Evolutionary conservation across 2,113 vertebrate genomes (phyloP).

Genomic region (Chrysochloris asiatica): DNA sequence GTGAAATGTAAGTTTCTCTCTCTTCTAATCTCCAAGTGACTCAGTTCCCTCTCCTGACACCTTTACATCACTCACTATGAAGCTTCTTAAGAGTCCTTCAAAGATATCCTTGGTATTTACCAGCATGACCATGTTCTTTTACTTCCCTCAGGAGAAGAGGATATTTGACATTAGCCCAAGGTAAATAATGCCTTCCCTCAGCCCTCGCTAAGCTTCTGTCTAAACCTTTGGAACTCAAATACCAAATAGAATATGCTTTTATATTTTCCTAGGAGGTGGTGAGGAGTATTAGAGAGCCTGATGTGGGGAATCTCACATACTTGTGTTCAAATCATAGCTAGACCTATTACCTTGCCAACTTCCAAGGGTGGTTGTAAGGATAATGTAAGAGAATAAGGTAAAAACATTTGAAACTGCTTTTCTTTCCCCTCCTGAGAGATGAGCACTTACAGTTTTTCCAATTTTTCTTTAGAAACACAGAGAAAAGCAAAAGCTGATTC

Average conservation of each 20-base stretch:
- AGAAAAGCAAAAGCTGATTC: conserved; percentile 20
- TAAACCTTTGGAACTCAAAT: not conserved
- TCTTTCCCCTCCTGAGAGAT: not conserved
- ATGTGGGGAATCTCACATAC: not conserved
- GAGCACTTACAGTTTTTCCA: not conserved
- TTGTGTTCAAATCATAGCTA: not conserved
- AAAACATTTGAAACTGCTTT: not conserved
- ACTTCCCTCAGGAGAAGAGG: not conserved
- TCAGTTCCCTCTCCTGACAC: not conserved
- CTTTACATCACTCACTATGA: not conserved
- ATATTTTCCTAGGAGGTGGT: not conserved
- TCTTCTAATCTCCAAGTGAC: not conserved
- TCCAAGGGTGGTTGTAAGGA: not conserved
- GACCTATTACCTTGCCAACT: too few species aligned
- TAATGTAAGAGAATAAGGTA: not conserved
- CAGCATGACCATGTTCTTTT: not conserved
- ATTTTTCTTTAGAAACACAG: conserved; percentile 14
- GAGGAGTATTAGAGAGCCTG: not conserved
- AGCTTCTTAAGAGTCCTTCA: not conserved
- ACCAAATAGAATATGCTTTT: not conserved
- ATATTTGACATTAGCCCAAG: not conserved
- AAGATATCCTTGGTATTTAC: not conserved
- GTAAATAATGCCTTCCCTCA: not conserved
- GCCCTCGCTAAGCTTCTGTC: not conserved
- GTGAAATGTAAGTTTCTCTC: not conserved